Evolutionary conservation across 2,113 vertebrate species (phyloP).

Genomic region (Eulemur macaco): DNA sequence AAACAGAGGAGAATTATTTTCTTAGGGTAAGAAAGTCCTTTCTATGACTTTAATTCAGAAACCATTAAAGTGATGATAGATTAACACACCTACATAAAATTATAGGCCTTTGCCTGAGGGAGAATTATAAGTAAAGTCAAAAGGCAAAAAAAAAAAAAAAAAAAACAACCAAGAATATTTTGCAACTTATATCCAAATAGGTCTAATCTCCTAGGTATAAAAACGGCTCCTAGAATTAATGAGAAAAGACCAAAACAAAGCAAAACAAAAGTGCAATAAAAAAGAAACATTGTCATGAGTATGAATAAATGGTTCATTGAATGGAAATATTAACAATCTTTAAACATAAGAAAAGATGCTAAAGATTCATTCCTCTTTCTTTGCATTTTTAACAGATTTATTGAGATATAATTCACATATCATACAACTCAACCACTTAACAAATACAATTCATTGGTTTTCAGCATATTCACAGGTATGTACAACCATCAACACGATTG

Average conservation of each 20-base stretch:
- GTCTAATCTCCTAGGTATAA: background rate
- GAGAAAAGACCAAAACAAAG: background rate
- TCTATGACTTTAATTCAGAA: background rate
- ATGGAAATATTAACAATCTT: background rate
- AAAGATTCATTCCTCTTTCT: background rate
- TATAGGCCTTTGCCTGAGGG: background rate
- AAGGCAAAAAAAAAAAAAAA: background rate
- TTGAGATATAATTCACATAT: background rate
- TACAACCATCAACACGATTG: background rate
- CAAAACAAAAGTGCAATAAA: background rate
- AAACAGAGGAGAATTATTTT: background rate
- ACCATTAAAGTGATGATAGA: background rate
- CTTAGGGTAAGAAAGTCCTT: background rate
- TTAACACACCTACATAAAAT: background rate
- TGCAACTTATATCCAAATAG: background rate
- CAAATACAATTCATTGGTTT: background rate
- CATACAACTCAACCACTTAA: background rate
- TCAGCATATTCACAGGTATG: background rate
- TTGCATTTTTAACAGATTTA: background rate
- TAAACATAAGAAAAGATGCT: background rate
- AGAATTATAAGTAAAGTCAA: background rate
- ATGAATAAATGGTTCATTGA: background rate
- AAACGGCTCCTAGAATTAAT: background rate
- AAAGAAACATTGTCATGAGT: background rate
- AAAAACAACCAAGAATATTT: background rate